phyloP scores from a whole-genome alignment of 2,888 invertebrate species.

The Conops quadrifasciatus region DNA sequence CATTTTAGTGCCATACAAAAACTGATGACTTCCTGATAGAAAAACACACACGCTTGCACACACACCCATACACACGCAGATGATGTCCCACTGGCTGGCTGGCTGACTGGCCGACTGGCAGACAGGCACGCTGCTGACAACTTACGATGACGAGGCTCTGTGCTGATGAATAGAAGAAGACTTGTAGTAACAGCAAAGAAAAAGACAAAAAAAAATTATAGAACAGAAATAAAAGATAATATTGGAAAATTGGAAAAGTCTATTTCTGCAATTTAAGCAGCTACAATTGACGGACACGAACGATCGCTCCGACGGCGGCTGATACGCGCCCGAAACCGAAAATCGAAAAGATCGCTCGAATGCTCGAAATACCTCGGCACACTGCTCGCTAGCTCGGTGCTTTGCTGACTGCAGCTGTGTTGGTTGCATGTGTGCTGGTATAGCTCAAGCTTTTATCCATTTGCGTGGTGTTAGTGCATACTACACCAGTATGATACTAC shows the following conservation, averaged over 20 bases:
- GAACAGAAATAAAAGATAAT: conserved; percentile 5
- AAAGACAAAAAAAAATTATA: background rate
- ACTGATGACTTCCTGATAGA: no score
- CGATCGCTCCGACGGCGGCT: background rate
- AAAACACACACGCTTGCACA: no score
- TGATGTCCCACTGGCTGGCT: background rate
- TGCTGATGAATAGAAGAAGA: background rate
- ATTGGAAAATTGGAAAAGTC: conserved; percentile 23
- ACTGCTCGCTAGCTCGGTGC: conserved; percentile 17
- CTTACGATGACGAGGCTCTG: conserved; percentile 15
- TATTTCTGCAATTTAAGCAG: conserved; percentile 24
- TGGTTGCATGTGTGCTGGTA: conserved; percentile 10
- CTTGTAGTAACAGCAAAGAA: no score
- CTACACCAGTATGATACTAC: background rate
- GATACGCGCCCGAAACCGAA: conserved; percentile 21
- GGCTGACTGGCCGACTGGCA: conserved; percentile 16
- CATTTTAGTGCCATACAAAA: conserved; percentile 27
- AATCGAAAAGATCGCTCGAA: conserved; percentile 11
- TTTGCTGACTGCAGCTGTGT: conserved; percentile 16
- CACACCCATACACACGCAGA: no score
- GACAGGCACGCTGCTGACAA: conserved; percentile 9
- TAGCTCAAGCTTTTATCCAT: conserved; percentile 1
- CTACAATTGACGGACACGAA: conserved; percentile 5
- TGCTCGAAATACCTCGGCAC: conserved; percentile 7
- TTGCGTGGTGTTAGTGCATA: background rate